These are phyloP conservation scores for Amphiura filiformis DNA, from an alignment of 35 echinoderm and acorn worm genomes.

Conservation along the genomic window DNA sequence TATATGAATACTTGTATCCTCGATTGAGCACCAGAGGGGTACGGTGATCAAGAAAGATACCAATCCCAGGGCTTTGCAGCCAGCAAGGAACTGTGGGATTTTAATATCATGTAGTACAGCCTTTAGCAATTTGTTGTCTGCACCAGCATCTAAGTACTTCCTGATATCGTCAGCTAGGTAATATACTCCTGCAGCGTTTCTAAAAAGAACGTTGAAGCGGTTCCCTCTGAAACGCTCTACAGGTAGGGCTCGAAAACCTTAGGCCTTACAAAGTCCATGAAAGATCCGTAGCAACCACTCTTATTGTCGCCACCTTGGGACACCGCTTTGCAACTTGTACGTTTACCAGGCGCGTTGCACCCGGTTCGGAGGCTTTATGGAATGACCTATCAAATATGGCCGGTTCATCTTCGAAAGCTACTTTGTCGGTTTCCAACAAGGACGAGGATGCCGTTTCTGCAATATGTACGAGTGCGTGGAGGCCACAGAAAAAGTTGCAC, in stretches of 20 bases:
- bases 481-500: constrained; percentile 46
- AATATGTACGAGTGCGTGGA: constrained; percentile 49
- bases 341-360: constrained; percentile 24
- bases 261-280: neutral
- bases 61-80: constrained; percentile 48
- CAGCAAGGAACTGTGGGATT: neutral
- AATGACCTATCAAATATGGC: constrained; percentile 16
- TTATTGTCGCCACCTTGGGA: constrained; percentile 34
- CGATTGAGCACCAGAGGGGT: constrained; percentile 37
- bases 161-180: constrained; percentile 20
- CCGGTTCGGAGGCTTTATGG: constrained; percentile 18
- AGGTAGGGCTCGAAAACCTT: constrained; percentile 13
- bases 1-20: constrained; percentile 23
- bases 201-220: constrained; percentile 53
- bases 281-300: constrained; percentile 23
- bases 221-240: constrained; percentile 25
- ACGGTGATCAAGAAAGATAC: constrained; percentile 10
- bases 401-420: neutral
- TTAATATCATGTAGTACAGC: constrained; percentile 23
- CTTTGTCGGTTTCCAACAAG: constrained; percentile 17
- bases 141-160: neutral
- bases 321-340: constrained; percentile 43
- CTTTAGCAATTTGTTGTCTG: constrained; percentile 25
- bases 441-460: constrained; percentile 29
- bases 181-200: constrained; percentile 35